These are phyloP conservation scores for Mayetiola destructor DNA, from an alignment of 2,888 invertebrate species.

Conservation along the genomic window DNA sequence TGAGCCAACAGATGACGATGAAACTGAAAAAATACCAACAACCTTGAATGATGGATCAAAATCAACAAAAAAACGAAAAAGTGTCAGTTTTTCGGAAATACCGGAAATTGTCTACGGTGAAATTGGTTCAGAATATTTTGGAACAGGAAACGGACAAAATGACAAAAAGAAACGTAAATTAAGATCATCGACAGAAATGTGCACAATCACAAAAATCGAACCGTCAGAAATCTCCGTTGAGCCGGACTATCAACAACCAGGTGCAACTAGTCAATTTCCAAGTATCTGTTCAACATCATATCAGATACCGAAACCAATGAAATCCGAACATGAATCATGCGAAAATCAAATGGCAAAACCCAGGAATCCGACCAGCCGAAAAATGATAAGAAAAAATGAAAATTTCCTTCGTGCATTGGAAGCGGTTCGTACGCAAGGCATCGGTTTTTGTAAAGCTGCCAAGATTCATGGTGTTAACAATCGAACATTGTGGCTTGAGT, in stretches of 20 bases:
- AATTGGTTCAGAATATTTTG: background rate
- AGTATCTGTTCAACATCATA: too few relatives aligned
- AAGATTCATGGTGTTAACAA: conserved; percentile 2
- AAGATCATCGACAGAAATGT: background rate
- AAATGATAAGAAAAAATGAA: background rate
- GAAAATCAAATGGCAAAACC: background rate
- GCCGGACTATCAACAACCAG: too few relatives aligned
- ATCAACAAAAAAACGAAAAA: background rate
- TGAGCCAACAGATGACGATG: too few relatives aligned
- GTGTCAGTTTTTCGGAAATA: background rate
- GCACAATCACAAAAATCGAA: background rate
- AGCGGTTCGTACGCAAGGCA: background rate
- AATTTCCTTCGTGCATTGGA: background rate
- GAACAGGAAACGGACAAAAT: background rate
- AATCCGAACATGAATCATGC: background rate
- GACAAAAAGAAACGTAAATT: background rate
- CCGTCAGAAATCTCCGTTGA: too few relatives aligned
- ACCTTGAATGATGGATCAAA: too few relatives aligned
- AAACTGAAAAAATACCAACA: too few relatives aligned
- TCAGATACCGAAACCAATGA: background rate
- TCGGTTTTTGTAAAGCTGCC: conserved; percentile 7
- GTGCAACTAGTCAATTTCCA: too few relatives aligned
- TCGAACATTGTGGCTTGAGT: conserved; percentile 1
- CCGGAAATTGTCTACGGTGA: background rate
- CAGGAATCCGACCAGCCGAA: background rate